phyloP scores from a whole-genome alignment of 2,113 vertebrate genomes.

The Seriola dumerili region DNA sequence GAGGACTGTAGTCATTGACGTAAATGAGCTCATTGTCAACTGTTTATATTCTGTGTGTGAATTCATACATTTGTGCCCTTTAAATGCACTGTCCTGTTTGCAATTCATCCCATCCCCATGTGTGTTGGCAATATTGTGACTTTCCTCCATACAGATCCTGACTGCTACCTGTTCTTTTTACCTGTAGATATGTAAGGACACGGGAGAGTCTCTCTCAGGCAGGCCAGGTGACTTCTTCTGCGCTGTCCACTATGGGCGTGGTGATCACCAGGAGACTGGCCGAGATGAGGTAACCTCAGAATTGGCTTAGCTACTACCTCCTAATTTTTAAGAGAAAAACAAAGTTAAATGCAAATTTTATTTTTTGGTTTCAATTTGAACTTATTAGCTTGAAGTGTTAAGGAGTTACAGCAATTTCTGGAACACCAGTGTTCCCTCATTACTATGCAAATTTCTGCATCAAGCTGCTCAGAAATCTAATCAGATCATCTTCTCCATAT shows the following conservation, averaged over 20 bases:
- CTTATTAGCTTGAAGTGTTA: neutral
- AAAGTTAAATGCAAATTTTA: no score
- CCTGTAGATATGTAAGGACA: slow-evolving; percentile 92
- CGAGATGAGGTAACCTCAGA: slow-evolving; percentile 90
- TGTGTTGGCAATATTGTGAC: neutral
- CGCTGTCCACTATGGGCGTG: slow-evolving; percentile 90
- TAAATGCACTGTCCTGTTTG: neutral
- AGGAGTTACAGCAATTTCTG: neutral
- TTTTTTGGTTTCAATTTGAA: neutral
- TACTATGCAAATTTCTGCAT: neutral
- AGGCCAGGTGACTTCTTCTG: slow-evolving; percentile 92
- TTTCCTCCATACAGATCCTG: neutral
- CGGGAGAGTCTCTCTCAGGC: slow-evolving; percentile 94
- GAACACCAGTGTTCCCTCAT: neutral
- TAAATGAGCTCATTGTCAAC: slow-evolving; percentile 25
- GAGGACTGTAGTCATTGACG: slow-evolving; percentile 20
- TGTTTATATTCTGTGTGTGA: neutral
- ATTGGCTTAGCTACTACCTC: no score
- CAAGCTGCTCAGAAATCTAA: neutral
- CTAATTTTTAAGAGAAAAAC: neutral
- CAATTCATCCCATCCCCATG: neutral
- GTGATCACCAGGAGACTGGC: slow-evolving; percentile 92
- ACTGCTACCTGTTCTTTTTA: neutral
- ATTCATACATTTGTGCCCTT: neutral
- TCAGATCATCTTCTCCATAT: neutral